Evolutionary conservation across 2,888 invertebrate genomes (phyloP), one percentile per base, ranked within the genome.

Genomic region (Phengaris alcon): DNA sequence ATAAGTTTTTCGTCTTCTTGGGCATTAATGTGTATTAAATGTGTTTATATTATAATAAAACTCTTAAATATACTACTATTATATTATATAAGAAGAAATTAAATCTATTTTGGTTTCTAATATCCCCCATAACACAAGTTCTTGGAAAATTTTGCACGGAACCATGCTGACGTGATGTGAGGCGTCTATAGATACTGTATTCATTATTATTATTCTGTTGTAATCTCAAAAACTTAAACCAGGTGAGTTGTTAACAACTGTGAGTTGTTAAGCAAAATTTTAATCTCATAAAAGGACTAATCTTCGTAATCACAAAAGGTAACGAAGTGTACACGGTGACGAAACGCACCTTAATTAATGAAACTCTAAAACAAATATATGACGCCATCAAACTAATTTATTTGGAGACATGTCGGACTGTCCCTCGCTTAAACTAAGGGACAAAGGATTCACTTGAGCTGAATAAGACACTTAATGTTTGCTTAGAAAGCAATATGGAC

Each of bases 401-500:
- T 59, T 57, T 57, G 57, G 9, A 55, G 57, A 73, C 46, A 15
- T 12, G 46, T 57, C 74, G 6, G 74, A 75, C 73, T 76, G 77
- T 74, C 69, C 75, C 75, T 74, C 55, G 64, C 74, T 64, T 75
- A 76, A 73, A 70, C 46, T 55, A 68, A 68, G 77, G 81, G 79
- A 85, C 85, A 85, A 86, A 85, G 84, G 82, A 81, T 80, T 81
- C 82, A 81, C 84, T 86, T 86, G 87, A 87, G 84, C 83, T 79
- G 76, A 77, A 80, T 79, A 79, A 81, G 81, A 80, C 78, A 74
- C 76, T 46, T 84, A 84, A 87, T 91, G 90, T 91, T 93, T 92
- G 91, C 84, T 83, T 86, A 83, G 86, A 84, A 88, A 87, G 89
- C 91, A 93, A 93, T 92, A 91, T 87, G 88, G 89, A 82, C 84